Evolutionary conservation across 2,797 vertebrate genomes (phyloP), one percentile per base, ranked within the genome.

Genomic region (Pipistrellus pipistrellus): DNA sequence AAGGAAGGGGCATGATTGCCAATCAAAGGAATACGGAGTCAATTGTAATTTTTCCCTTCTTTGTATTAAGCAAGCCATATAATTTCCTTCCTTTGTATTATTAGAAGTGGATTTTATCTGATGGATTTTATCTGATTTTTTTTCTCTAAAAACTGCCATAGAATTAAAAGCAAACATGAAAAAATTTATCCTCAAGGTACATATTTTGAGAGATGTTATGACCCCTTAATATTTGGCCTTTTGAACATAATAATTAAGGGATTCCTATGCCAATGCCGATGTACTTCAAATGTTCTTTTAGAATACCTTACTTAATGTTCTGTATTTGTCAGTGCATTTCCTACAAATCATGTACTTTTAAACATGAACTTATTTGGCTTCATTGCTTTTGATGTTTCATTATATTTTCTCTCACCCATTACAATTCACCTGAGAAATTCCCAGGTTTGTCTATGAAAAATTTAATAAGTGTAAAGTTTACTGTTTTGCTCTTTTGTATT

Each of bases 201-300:
- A 85, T 88, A 84, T 76, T 83, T 82, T 82, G 35, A 57, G 72
- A 92, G 75, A 89, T 90, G 57, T 81, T 82, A 76, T 81, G 46
- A 41, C 38, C 89, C 27, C 85, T 86, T 90, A 55, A 72, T 64
- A 35, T 85, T 86, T 94, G 62, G 57, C 78, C 71, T 72, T 82
- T 78, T 90, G 73, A 85, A 85, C 77, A 78, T 25, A 78, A 32
- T 95, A 94, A 94, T 94, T 97, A 95, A 88, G 91, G 59, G 78
- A 92, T 88, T 55, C 69, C 75, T 72, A 88, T 82, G 62, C 17
- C 46, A 46, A 11, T 12, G 73, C 71, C 38, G 51, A 73, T 95
- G 55, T 41, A 68, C 69, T 95, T 93, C 69, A 88, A 85, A 84
- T 68, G 81, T 44, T 96, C 69, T 44, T 72, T n/a, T 38, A 48